Evolutionary conservation across 35 echinoderm and acorn worm genomes (phyloP), one percentile per base, ranked within the genome.

Genomic region (Lytechinus pictus): DNA sequence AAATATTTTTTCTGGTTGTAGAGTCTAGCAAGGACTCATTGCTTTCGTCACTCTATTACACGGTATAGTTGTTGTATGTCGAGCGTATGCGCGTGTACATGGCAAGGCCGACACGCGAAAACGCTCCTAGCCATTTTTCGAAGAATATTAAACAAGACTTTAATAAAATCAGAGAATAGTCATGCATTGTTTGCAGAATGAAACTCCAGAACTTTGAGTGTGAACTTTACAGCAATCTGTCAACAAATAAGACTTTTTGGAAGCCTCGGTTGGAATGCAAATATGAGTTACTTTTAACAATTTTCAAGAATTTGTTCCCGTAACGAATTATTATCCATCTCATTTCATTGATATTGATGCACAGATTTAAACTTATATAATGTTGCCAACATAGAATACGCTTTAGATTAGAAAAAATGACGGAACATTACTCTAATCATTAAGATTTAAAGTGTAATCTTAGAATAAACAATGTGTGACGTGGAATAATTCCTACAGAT

Each of bases 21-120:
- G n/a, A 79, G 66, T 24, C 66, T 79, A 79, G 66, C 66, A 5
- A 79, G 5, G 19, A 79, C 19, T 24, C 19, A 16, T n/a, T 79
- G 19, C 66, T 79, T 19, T 79, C 66, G 66, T 79, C 66, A 79
- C 66, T 44, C 88, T 12, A 21, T 90, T 90, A 90, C 88, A 90
- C 28, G 88, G 88, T 90, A 52, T 52, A 33, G 52, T 90, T 51
- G 88, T 54, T 52, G 28, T 44, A 52, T 12, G n/a, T 27, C 88
- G 27, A 90, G 29, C 88, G 28, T 52, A 33, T 44, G 52, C 88
- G 29, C 88, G 88, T 54, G 88, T 52, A 90, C 33, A 90, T 12
- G 88, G n/a, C 88, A 90, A 90, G 88, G 88, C 52, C 88, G 66
- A 79, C 66, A 79, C 66, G 66, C 66, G 66, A 79, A 79, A 79